phyloP scores from a whole-genome alignment of 2,113 vertebrate genomes.

The Daubentonia madagascariensis region DNA sequence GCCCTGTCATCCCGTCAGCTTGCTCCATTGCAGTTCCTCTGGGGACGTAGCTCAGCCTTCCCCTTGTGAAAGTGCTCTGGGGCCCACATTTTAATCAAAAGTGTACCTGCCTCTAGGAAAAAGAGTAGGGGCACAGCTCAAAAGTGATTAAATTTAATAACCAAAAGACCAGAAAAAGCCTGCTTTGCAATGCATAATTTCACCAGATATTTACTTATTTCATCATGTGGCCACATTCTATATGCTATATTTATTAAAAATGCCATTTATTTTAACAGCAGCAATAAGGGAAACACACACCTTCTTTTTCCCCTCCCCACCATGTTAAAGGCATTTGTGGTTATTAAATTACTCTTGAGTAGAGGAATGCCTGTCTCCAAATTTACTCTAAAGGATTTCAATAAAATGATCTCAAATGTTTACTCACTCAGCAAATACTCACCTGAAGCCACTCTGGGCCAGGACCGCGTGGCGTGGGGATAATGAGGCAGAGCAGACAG shows the following conservation, averaged over 20 bases:
- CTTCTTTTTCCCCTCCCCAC: slow-evolving; percentile 62
- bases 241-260: slow-evolving; percentile 86
- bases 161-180: slow-evolving; percentile 81
- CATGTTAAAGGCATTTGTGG: slow-evolving; percentile 76
- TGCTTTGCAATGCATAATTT: slow-evolving; percentile 82
- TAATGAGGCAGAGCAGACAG: background rate
- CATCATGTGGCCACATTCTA: slow-evolving; percentile 81
- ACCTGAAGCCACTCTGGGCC: slow-evolving; percentile 47
- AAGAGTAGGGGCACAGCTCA: slow-evolving; percentile 61
- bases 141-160: slow-evolving; percentile 86
- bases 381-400: slow-evolving; percentile 85
- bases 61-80: slow-evolving; percentile 77
- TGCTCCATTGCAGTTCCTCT: slow-evolving; percentile 49
- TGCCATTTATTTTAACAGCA: slow-evolving; percentile 85
- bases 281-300: slow-evolving; percentile 77
- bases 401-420: slow-evolving; percentile 81
- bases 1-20: background rate
- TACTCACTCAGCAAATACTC: slow-evolving; percentile 71
- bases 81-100: slow-evolving; percentile 85
- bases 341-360: slow-evolving; percentile 84
- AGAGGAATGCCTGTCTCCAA: slow-evolving; percentile 84
- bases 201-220: slow-evolving; percentile 82
- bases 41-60: slow-evolving; percentile 74
- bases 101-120: slow-evolving; percentile 79
- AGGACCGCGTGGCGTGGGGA: background rate